Evolutionary conservation across 2,888 invertebrate genomes (phyloP), one percentile per base, ranked within the genome.

Genomic region (Pecten maximus): DNA sequence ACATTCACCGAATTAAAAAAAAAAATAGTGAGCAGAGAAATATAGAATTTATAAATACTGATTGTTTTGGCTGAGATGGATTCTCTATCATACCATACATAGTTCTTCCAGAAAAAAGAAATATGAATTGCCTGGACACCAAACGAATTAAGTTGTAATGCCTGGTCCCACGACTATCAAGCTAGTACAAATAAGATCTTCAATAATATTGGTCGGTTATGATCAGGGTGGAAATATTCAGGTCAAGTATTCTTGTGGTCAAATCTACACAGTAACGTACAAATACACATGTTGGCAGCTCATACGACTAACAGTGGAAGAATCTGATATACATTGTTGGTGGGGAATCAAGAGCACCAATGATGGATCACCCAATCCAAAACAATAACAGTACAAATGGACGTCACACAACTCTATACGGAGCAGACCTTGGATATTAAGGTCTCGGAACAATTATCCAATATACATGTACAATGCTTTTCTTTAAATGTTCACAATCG

Each of bases 201-300:
- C 12, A 44, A 44, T 12, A 44, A 23, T 74, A 35, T 28, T 54
- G 54, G 54, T 54, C 54, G 19, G 54, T 54, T n/a, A n/a, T 23
- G 0, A 8, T n/a, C n/a, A 54, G 54, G 6, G 19, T 54, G 19
- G 54, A 6, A 54, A 54, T 19, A 54, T 19, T 19, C 8, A 8
- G 74, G 23, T n/a, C n/a, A n/a, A n/a, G 60, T 60, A 23, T n/a
- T 23, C 6, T 23, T 35, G 10, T 28, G 74, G 10, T 74, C 74
- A 74, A 35, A 35, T 74, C 60, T 60, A 74, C 74, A 74, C 54
- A 54, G 23, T 74, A 35, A 60, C n/a, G 60, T 60, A 60, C 60
- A 60, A 6, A 8, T 74, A 35, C 74, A 74, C 74, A 74, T 60
- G 60, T 74, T 74, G 74, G 74, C 74, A 28, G 74, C 74, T 74